A percentile compares a stretch with the other conserved stretches of the same genome.
These are phyloP conservation scores for Gymnopithys bicolor DNA, from an alignment of 2,797 vertebrate species.

Conservation along the genomic window DNA sequence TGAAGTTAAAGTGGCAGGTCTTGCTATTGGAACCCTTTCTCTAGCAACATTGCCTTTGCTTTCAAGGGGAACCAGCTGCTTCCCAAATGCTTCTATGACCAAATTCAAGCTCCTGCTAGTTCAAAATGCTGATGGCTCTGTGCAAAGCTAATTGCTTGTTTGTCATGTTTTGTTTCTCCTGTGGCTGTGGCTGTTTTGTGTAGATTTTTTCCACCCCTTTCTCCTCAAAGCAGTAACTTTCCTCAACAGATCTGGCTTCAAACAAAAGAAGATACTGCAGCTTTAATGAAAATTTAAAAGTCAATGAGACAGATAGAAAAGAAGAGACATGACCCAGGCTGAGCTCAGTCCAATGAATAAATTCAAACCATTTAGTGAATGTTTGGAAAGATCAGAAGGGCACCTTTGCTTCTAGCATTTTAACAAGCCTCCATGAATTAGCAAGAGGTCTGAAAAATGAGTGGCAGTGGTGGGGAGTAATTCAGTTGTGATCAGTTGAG, in stretches of 20 bases:
- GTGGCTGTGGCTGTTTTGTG: not conserved
- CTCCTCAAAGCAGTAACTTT: slow-evolving; percentile 48
- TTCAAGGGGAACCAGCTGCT: not conserved
- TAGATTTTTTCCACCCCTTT: not conserved
- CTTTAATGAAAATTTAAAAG: slow-evolving; percentile 75
- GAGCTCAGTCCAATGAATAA: slow-evolving; percentile 75
- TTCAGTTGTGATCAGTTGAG: slow-evolving; percentile 70
- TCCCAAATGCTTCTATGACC: not conserved
- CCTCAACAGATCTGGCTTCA: slow-evolving; percentile 33
- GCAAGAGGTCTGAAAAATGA: slow-evolving; percentile 73
- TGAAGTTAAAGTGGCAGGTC: not conserved
- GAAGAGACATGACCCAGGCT: slow-evolving; percentile 66
- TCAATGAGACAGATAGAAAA: slow-evolving; percentile 71
- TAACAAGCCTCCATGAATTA: slow-evolving; percentile 73
- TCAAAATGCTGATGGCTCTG: not conserved
- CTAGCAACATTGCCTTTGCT: not conserved
- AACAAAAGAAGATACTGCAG: slow-evolving; percentile 61
- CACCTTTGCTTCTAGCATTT: slow-evolving; percentile 76
- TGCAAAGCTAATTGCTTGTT: not conserved
- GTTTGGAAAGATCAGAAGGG: slow-evolving; percentile 78
- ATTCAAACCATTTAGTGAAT: slow-evolving; percentile 75
- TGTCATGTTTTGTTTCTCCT: not conserved
- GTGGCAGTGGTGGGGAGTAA: slow-evolving; percentile 69
- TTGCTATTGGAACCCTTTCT: not conserved
- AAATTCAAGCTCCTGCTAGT: not conserved